phyloP scores from a whole-genome alignment of 2,797 vertebrate genomes.

The Xenops minutus region DNA sequence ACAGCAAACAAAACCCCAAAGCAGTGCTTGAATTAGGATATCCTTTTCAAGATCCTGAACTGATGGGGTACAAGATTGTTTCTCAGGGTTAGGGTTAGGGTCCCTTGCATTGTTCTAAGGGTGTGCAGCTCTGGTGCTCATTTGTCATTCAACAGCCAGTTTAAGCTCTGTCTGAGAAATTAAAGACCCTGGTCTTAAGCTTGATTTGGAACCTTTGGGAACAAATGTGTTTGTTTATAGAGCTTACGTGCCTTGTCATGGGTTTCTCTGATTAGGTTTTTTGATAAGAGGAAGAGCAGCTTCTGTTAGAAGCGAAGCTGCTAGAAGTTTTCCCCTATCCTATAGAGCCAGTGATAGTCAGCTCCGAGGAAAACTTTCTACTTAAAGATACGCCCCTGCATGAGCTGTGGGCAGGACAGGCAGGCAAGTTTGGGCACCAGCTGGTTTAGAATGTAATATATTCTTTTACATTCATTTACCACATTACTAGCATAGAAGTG shows the following conservation, averaged over 20 bases:
- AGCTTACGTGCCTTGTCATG: not conserved
- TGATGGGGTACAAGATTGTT: not conserved
- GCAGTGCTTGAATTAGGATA: not conserved
- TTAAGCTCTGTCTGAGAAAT: not conserved
- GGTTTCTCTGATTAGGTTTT: no score
- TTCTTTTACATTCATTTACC: not conserved
- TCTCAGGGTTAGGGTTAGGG: rapidly evolving
- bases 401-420: not conserved
- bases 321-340: no score
- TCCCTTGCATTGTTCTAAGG: not conserved
- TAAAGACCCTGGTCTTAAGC: not conserved
- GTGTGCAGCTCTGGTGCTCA: not conserved
- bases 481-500: not conserved
- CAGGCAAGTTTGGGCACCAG: not conserved
- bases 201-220: not conserved
- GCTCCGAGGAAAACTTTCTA: no score
- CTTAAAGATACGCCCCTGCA: not conserved
- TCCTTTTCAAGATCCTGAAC: not conserved
- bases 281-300: no score
- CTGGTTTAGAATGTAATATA: not conserved
- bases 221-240: not conserved
- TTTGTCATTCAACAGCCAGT: not conserved
- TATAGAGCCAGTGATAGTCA: no score
- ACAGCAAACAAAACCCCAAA: not conserved
- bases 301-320: no score